Percentiles rank a stretch among this genome's conserved stretches.
These are phyloP conservation scores for Sebastes ruberrimus DNA, from an alignment of 2,797 vertebrate species.

Conservation along the genomic window DNA sequence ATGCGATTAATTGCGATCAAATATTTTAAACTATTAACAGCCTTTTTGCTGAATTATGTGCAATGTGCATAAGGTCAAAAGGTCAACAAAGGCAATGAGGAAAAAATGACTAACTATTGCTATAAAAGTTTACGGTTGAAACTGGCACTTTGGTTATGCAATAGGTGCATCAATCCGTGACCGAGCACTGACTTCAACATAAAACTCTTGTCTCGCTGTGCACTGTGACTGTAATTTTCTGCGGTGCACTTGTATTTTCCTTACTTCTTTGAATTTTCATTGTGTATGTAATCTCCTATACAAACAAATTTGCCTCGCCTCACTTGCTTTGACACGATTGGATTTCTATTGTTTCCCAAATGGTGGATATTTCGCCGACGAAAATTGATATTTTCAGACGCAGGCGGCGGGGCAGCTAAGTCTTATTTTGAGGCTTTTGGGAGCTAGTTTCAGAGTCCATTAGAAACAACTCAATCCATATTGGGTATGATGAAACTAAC, in stretches of 20 bases:
- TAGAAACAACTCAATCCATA: constrained; percentile 37
- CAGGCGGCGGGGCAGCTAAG: background rate
- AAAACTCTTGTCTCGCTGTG: background rate
- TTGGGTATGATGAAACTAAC: constrained; percentile 17
- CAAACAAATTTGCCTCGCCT: background rate
- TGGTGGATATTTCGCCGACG: constrained; percentile 1
- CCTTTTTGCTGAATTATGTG: background rate
- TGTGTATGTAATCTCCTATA: background rate
- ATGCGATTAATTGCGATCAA: too few relatives aligned
- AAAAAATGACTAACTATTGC: background rate
- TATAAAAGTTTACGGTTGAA: background rate
- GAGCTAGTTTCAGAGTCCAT: constrained; percentile 44
- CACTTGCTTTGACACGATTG: constrained; percentile 12
- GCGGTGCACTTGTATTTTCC: background rate
- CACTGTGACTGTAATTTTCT: background rate
- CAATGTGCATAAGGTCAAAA: background rate
- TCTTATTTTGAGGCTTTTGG: constrained; percentile 40
- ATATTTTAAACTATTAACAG: too few relatives aligned
- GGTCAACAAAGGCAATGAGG: background rate
- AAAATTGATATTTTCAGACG: constrained; percentile 24
- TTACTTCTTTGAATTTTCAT: background rate
- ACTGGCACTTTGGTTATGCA: background rate
- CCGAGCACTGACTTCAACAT: background rate
- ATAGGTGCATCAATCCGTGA: background rate
- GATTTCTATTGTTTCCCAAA: constrained; percentile 18